Evolutionary conservation across 2,888 invertebrate species (phyloP), one percentile per base, ranked within the genome.

Genomic region (Drosophila vallismaia): DNA sequence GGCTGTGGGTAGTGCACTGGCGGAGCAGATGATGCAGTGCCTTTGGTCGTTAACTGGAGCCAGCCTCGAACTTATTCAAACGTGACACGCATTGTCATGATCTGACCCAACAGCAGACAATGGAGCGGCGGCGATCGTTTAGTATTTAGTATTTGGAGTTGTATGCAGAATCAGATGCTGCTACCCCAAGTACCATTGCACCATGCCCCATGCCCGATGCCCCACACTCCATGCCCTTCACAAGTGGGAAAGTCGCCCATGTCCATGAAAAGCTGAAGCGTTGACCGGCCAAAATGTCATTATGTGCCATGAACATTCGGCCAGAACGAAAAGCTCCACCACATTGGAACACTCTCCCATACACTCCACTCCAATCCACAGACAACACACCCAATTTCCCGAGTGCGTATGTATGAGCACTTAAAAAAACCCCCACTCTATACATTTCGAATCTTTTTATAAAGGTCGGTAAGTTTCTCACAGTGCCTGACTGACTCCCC

Each of bases 51-150:
- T 66, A 57, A 44, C 69, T 74, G 74, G 54, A 67, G 72, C 71
- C 76, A 87, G 86, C 80, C 79, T 80, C 81, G 78, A 79, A 81
- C 74, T 86, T 79, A 85, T 80, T 85, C 85, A 86, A 66, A 81
- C 88, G 85, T 85, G 86, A 88, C 77, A 80, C 81, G 70, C 77
- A 79, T 74, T 71, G 77, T 66, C 75, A 72, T 80, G 69, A 77
- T 77, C 66, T 77, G 79, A 70, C 70, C 71, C 69, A 51, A 59
- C 53, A 49, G 8, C 53, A 12, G 33, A 76, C 69, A 75, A 71
- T 68, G 66, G 19, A 38, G 55, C 54, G 67, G 67, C 71, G 82
- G 76, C 57, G 54, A 74, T 71, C 86, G 66, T 77, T 80, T 83
- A 83, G 52, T 54, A 45, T 49, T 58, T 54, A 52, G 54, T 64